Conservation (phyloP, 2,797 vertebrate species). For the Poeciliopsis infans region DNA sequence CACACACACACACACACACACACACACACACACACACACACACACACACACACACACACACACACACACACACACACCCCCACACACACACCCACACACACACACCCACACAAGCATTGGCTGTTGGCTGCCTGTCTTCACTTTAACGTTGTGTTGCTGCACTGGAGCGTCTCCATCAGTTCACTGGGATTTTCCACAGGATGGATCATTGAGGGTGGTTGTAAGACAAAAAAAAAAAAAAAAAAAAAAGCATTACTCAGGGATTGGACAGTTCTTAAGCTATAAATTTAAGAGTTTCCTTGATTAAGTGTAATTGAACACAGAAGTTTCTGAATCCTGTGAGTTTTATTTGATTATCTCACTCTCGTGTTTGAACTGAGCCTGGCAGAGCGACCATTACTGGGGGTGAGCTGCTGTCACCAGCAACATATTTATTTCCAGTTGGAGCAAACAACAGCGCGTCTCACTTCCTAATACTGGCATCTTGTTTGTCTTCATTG, state of each 20-base stretch:
- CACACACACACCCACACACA: background rate
- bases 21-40: too few species aligned
- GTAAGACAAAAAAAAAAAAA: background rate
- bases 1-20: too few species aligned
- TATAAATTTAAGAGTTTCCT: background rate
- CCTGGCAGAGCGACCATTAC: slow-evolving; percentile 8
- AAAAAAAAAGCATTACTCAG: background rate
- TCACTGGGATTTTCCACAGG: background rate
- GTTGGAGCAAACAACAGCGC: background rate
- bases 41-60: background rate
- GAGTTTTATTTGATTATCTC: slow-evolving; percentile 30
- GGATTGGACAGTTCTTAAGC: background rate
- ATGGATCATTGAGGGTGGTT: background rate
- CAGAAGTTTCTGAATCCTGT: slow-evolving; percentile 5
- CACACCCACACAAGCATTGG: background rate
- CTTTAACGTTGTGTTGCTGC: background rate
- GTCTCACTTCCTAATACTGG: slow-evolving; percentile 3
- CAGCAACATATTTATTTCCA: background rate
- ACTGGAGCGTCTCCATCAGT: background rate
- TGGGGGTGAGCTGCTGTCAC: background rate
- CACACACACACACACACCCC: background rate
- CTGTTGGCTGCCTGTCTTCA: slow-evolving; percentile 3
- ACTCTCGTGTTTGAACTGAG: slow-evolving; percentile 6
- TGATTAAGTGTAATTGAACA: background rate
- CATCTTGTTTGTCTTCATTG: slow-evolving; percentile 49